Base-by-base conservation (phyloP, 1,140 invertebrate genomes). In the Tetraneura akinire region DNA sequence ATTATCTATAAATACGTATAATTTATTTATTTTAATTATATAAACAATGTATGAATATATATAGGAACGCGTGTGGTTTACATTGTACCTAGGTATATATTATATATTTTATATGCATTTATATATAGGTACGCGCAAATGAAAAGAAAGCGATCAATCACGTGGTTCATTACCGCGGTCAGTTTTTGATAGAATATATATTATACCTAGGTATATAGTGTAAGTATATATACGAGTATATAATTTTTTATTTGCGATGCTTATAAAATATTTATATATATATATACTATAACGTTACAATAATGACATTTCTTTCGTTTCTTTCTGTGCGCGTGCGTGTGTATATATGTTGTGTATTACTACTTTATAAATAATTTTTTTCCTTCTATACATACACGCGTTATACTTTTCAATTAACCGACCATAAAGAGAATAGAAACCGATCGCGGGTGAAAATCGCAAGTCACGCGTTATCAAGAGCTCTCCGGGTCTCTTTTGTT, bases 391-490 rank as follows among this genome's bases (percentile, higher is more conserved):
- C n/a, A n/a, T n/a, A n/a, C n/a, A n/a, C n/a, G 18, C 37, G 55
- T 78, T 78, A 62, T 78, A 78, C 74, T 78, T 78, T 78, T 78
- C 74, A 78, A 78, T 78, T 78, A 78, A 78, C 74, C 74, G 55
- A 78, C 74, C 74, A 78, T 78, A 78, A 78, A 78, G 53, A 57
- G 74, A 78, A 78, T 78, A 78, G 74, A 78, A 78, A 78, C 74
- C 74, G 74, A 78, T 78, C 74, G 74, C 74, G 74, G 74, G 74
- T 78, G 74, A 78, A 78, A 78, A 78, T 78, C 74, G 74, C 74
- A 78, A 78, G 74, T 78, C 74, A 78, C 74, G 74, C 74, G 74
- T 78, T 78, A 78, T 78, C 53, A 78, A 78, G 55, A 45, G 74
- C 74, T 78, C 74, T 78, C 16, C 23, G 37, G 53, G 55, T 47